Evolutionary conservation across 2,888 invertebrate species (phyloP), one percentile per base, ranked within the genome.

Genomic region (Nomada fabriciana): DNA sequence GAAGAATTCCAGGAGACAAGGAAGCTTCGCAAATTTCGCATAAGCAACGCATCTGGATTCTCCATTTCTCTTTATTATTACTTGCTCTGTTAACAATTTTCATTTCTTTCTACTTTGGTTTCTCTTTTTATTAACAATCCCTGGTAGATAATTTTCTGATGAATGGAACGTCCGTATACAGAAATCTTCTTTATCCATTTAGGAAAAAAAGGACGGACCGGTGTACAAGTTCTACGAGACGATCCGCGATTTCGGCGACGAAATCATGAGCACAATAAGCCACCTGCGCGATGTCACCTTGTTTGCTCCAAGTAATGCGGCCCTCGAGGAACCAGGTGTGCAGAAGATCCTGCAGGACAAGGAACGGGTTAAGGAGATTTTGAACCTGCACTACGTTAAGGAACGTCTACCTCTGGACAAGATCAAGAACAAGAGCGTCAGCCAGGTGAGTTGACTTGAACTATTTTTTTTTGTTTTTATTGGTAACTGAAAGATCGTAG

Each of bases 291-390:
- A 97, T 88, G 95, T 98, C 36, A 98, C 98, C 3, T 95, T 98
- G 76, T 97, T 98, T 93, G 98, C 98, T 2, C 98, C 98, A 0
- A 97, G 97, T 90, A 98, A 98, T 92, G 97, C 97, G 82, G 98
- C 98, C 18, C 97, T 98, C 96, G 95, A 96, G 65, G 96, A 96
- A 86, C 95, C 96, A 64, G 96, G 96, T 84, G 95, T 98, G n/a
- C 95, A 96, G 89, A 95, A 96, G 90, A 95, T 97, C 55, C 86
- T 94, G 23, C 92, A 93, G 84, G 96, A 98, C 92, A 96, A 96
- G 87, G 95, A 96, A 80, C 96, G 96, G 87, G 95, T 98, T 91
- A 95, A 95, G 84, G 97, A 98, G 83, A 97, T 98, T 89, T 94
- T 98, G 70, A 96, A 96, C 89, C 95, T 98, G 91, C 98, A 98